Evolutionary conservation across 2,888 invertebrate genomes (phyloP), one percentile per base, ranked within the genome.

Genomic region (Scrobipalpa atriplicella): DNA sequence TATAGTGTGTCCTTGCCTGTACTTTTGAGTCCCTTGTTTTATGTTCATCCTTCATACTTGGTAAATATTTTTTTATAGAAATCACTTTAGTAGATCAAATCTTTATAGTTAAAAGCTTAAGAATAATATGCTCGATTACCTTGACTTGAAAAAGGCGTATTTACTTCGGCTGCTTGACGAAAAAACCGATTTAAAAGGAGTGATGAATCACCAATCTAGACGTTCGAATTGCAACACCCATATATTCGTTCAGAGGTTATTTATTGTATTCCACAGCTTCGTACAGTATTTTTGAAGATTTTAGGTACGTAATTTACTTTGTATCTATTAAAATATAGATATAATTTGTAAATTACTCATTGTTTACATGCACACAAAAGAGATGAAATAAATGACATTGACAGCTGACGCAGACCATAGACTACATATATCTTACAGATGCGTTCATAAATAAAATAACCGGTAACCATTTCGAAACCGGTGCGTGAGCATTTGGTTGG

Each of bases 351-450:
- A 47, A 47, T 16, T 16, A 6, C 2, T 36, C 38, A 38, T 58
- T 58, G 58, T 58, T 58, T 58, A 58, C 58, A 58, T 58, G 13
- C 38, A 38, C 58, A 58, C 16, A 56, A 56, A 21, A 56, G 56
- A 5, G 3, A 18, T 54, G 16, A n/a, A 16, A 3, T 6, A 19
- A 9, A 9, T 52, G 54, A 21, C 54, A 54, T 54, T 54, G 18
- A 52, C 19, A 54, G 47, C 47, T n/a, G 47, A 43, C n/a, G 11
- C 6, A 16, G 47, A 43, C 1, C 47, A 47, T 47, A 47, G 47
- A n/a, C 47, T 16, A 47, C 10, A n/a, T 47, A 29, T 3, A 29
- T 29, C 29, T 29, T 29, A 29, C 5, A 29, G 29, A 2, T 29
- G 29, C 29, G 29, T 29, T 29, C 29, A 29, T 29, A 29, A 29